These are phyloP conservation scores for Drosophila erecta DNA, from an alignment of 1,140 invertebrate genomes.

Conservation along the genomic window DNA sequence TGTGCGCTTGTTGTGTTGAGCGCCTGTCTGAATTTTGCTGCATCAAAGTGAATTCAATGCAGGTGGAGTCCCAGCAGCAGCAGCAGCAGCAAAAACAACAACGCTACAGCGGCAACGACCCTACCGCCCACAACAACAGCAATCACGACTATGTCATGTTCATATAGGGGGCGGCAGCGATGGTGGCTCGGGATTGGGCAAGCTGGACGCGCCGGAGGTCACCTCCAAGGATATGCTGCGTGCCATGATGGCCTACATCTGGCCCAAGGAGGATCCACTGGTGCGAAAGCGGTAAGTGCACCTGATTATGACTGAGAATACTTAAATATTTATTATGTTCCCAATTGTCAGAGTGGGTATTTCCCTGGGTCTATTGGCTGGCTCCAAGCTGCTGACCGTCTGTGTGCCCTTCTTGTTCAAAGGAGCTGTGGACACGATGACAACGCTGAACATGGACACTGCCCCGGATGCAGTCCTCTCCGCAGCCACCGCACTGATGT, in stretches of 20 bases:
- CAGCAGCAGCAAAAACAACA: constrained; percentile 37
- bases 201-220: constrained; percentile 88
- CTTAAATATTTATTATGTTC: background rate
- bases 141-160: constrained; percentile 90
- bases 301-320: background rate
- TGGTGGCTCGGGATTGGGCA: constrained; percentile 86
- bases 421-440: constrained; percentile 95
- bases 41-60: constrained; percentile 80
- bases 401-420: constrained; percentile 99
- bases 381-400: constrained; percentile 95
- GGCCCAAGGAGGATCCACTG: constrained; percentile 91
- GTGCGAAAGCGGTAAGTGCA: constrained; percentile 65
- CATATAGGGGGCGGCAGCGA: constrained; percentile 92
- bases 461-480: constrained; percentile 90
- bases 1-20: constrained; percentile 82
- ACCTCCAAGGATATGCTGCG: constrained; percentile 92
- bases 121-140: constrained; percentile 59
- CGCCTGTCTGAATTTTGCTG: constrained; percentile 81
- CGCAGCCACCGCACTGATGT: constrained; percentile 91
- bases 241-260: constrained; percentile 96
- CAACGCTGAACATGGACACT: constrained; percentile 89
- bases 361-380: constrained; percentile 91
- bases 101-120: constrained; percentile 61
- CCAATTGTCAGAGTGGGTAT: constrained; percentile 89
- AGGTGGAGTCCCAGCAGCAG: constrained; percentile 59